A percentile compares a stretch with the other conserved stretches of the same genome.
These are phyloP conservation scores for Pseudolycoriella hygida DNA, from an alignment of 2,888 invertebrate genomes.

Conservation along the genomic window DNA sequence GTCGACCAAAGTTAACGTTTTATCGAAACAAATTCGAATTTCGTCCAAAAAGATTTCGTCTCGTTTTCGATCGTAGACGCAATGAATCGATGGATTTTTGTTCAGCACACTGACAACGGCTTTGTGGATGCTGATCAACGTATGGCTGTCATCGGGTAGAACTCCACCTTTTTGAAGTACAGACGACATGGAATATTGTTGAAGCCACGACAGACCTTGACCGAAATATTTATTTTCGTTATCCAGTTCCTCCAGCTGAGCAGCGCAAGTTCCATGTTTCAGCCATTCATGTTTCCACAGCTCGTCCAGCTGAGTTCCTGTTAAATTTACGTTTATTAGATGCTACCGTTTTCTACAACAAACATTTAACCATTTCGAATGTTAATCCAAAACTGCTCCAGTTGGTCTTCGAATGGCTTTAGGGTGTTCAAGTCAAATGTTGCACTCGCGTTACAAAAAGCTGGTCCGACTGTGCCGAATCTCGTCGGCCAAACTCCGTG, in stretches of 20 bases:
- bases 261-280: conserved; percentile 70
- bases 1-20: conserved; percentile 39
- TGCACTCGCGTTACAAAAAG: conserved; percentile 50
- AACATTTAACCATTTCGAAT: conserved; percentile 37
- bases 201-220: conserved; percentile 41
- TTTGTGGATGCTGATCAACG: conserved; percentile 6
- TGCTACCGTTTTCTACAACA: not conserved
- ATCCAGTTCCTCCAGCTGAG: conserved; percentile 34
- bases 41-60: conserved; percentile 45
- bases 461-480: conserved; percentile 44
- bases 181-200: conserved; percentile 39
- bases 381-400: conserved; percentile 53
- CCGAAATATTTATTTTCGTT: conserved; percentile 51
- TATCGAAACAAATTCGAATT: conserved; percentile 57
- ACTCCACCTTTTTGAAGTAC: conserved; percentile 39
- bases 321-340: not conserved
- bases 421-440: conserved; percentile 45
- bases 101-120: conserved; percentile 33
- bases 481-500: conserved; percentile 76
- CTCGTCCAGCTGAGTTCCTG: conserved; percentile 29
- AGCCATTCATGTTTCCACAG: conserved; percentile 71
- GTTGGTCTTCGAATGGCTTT: conserved; percentile 33
- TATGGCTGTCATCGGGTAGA: conserved; percentile 30
- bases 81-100: conserved; percentile 43
- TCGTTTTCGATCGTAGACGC: conserved; percentile 37